Base-by-base conservation (phyloP, 2,113 vertebrate species). In the Pelodiscus sinensis region DNA sequence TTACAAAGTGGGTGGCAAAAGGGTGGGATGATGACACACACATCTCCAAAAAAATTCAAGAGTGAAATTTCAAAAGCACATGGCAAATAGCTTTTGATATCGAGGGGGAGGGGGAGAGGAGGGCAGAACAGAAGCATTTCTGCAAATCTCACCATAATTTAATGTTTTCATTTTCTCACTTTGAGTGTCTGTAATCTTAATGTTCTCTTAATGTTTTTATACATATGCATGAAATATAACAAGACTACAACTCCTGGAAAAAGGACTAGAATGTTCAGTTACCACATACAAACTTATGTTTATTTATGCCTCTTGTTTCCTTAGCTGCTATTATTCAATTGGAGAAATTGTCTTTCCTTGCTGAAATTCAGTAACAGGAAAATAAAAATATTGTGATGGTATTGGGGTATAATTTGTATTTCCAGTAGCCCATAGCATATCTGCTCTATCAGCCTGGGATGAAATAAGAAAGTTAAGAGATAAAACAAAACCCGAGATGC, bases 81-180 rank as follows among this genome's bases (percentile, higher is more conserved):
- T 92, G 83, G 79, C 79, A 90, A 87, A 84, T 52, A 78, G 8
- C 21, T 90, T 24, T 79, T 92, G 88, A 73, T 55, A 25, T 95
- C 80, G 81, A 18, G 65, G 80, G 60, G 58, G 4, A 44, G 44
- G 5, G 44, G 44, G 44, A 44, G 44, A 44, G 44, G 44, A 44
- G 44, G 91, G 58, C 14, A 73, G 35, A 60, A 1, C 51, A 50
- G 25, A 94, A 95, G 77, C 7, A 13, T 38, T 22, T 71, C 12
- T 73, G 65, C 91, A 91, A 77, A 44, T 50, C 21, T 38, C 38
- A 77, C 22, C 22, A 44, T 19, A 77, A 92, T 38, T 87, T 50
- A 75, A 14, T 90, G 78, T 81, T 27, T 91, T 52, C 77, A 24
- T 58, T 81, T 44, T 35, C 14, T 81, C 25, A 44, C 25, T 65